Percentiles rank a stretch among this genome's conserved stretches.
Conservation (phyloP, 1,140 invertebrate genomes). For the Aphaenogaster rudis region DNA sequence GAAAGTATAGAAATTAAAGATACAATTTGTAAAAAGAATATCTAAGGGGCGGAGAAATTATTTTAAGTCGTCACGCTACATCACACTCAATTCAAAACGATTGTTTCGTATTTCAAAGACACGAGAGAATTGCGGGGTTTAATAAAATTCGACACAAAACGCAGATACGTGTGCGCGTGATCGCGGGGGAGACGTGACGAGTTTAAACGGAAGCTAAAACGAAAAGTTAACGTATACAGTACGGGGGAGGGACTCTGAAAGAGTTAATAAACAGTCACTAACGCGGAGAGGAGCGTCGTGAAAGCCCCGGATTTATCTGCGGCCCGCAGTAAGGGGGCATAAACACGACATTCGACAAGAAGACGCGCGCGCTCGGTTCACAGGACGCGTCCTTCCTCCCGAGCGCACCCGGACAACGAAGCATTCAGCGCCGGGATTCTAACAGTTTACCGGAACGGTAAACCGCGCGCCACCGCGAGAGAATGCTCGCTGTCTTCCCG, state of each 20-base stretch:
- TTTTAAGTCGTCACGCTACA: neutral
- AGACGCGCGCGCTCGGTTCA: conserved; percentile 73
- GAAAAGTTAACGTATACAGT: neutral
- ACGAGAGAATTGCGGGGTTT: neutral
- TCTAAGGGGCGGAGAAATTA: neutral
- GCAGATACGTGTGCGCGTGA: neutral
- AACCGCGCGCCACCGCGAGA: conserved; percentile 69
- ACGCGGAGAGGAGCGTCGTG: neutral
- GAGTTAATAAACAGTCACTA: conserved; percentile 36
- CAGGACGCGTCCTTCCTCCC: conserved; percentile 82
- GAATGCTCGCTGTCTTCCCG: conserved; percentile 66
- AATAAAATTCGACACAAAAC: neutral
- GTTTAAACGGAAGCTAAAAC: conserved; percentile 11
- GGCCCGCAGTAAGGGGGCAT: neutral
- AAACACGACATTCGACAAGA: conserved; percentile 68
- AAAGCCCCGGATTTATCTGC: conserved; percentile 39
- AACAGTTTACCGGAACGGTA: conserved; percentile 81
- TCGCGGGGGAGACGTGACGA: neutral
- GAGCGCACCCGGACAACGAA: conserved; percentile 83
- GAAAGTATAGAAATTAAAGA: neutral
- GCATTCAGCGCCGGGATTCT: conserved; percentile 82
- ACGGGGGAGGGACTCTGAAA: neutral
- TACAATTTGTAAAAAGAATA: neutral
- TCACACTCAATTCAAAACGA: neutral
- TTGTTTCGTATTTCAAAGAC: neutral